Evolutionary conservation across 2,888 invertebrate genomes (phyloP).

Genomic region (Heliconius charithonia): DNA sequence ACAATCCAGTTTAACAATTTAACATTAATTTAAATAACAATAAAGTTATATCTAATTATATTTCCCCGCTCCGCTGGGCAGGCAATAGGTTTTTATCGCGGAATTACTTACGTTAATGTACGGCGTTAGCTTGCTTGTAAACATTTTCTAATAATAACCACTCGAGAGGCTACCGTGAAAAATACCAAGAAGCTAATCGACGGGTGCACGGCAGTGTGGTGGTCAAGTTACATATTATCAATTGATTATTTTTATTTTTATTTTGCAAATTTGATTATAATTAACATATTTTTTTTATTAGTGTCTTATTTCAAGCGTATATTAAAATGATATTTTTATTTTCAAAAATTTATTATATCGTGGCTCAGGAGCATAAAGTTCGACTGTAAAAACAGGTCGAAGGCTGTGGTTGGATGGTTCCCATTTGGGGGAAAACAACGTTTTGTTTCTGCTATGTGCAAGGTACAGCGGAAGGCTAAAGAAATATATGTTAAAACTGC

Average conservation of each 20-base stretch:
- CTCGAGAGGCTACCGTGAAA: constrained; percentile 39
- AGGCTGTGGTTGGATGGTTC: too few species aligned
- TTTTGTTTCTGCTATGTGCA: neutral
- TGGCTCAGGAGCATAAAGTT: too few species aligned
- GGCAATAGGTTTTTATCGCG: constrained; percentile 40
- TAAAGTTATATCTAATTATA: constrained; percentile 7
- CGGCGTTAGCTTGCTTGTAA: constrained; percentile 38
- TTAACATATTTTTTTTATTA: neutral
- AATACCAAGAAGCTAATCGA: constrained; percentile 39
- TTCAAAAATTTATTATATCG: too few species aligned
- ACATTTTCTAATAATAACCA: constrained; percentile 39
- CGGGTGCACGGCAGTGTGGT: neutral
- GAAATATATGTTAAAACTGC: neutral
- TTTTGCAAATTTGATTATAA: neutral
- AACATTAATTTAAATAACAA: neutral
- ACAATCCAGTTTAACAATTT: neutral
- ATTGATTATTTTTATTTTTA: neutral
- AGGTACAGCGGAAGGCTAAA: neutral
- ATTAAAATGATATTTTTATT: too few species aligned
- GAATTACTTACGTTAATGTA: constrained; percentile 35
- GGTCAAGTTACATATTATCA: neutral
- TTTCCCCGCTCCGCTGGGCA: constrained; percentile 29
- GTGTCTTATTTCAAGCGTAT: too few species aligned
- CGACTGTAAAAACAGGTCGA: too few species aligned
- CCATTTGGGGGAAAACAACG: too few species aligned